Conservation (phyloP, 2,797 vertebrate genomes). For the Lithobates pipiens region DNA sequence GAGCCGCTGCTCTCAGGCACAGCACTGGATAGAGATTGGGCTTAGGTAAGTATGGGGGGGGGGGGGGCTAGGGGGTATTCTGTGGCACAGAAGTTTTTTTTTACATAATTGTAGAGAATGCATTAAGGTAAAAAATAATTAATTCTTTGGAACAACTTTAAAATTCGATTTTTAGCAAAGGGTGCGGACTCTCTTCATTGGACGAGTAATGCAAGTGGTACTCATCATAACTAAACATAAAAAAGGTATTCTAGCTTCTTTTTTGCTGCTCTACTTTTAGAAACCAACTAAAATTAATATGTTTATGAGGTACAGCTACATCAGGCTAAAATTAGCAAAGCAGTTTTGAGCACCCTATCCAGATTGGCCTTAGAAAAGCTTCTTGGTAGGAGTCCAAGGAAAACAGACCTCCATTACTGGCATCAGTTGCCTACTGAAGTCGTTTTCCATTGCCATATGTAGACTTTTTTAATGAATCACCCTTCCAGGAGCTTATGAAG, state of each 20-base stretch:
- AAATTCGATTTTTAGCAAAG: no score
- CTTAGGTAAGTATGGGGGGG: no score
- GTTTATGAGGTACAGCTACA: not conserved
- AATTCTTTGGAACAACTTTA: no score
- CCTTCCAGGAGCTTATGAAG: not conserved
- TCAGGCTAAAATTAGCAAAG: not conserved
- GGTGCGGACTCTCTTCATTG: no score
- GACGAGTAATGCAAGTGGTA: not conserved
- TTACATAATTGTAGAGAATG: no score
- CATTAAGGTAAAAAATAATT: no score
- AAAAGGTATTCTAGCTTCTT: not conserved
- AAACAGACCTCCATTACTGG: not conserved
- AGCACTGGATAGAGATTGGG: no score
- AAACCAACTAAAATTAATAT: not conserved
- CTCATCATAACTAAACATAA: not conserved
- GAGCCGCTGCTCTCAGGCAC: no score
- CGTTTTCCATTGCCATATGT: not conserved
- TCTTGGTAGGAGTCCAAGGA: not conserved
- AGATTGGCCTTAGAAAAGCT: not conserved
- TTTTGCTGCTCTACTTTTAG: not conserved
- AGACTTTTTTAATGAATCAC: not conserved
- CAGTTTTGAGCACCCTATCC: not conserved
- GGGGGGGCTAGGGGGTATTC: no score
- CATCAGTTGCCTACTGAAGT: not conserved
- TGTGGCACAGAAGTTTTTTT: no score